Base-by-base conservation (phyloP, 2,888 invertebrate genomes). In the Leptopilina syphax region DNA sequence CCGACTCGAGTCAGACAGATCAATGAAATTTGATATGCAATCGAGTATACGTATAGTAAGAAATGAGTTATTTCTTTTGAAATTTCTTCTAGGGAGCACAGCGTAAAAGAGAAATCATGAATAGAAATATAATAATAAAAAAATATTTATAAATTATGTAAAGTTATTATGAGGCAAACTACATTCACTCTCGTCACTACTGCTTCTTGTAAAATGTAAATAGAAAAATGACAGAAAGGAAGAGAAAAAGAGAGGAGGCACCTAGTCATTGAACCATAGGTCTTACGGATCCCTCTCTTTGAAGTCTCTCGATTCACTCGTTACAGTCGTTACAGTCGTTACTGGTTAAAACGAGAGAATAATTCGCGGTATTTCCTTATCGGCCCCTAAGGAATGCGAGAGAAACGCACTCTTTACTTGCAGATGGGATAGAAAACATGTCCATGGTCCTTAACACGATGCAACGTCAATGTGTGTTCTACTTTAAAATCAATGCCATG, bases 301-400 rank as follows among this genome's bases (percentile, higher is more conserved):
- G 34, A 73, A 73, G 34, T 54, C 27, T 47, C 24, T 47, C 24
- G 34, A 73, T 73, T 73, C 57, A 34, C 73, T 73, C 57, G 68
- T 68, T 18, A 18, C 18, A 18, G 18, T 73, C 57, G 68, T 68
- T 18, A 18, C 18, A 18, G 18, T 73, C 57, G 68, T 68, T 54
- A 73, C 57, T 34, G 73, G 73, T 73, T 73, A 57, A 73, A 73
- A 73, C 57, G 73, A 73, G 73, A 54, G 41, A 57, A 57, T 73
- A 73, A 73, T 73, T 57, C 57, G 34, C n/a, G 73, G 73, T 73
- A 73, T 73, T 73, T 73, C 73, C 73, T 73, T 73, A 73, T 73
- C 73, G 73, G 57, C 50, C 57, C 8, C 73, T 34, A 9, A 73
- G 18, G 73, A 73, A 73, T 73, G 73, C 73, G 57, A 34, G 73